Conservation (phyloP, 2,888 invertebrate species). For the Tipula unca region DNA sequence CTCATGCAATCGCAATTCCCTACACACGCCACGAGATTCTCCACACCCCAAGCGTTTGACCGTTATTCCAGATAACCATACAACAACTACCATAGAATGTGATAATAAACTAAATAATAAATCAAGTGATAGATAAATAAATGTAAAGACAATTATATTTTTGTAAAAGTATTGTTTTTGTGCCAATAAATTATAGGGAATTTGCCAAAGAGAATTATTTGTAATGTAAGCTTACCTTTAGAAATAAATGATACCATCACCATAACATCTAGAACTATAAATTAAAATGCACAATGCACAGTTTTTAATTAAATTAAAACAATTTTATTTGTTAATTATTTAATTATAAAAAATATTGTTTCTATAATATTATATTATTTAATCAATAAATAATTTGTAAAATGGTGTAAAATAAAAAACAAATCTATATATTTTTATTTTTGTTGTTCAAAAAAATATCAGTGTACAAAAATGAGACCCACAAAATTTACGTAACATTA, state of each 20-base stretch:
- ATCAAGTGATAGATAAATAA: background rate
- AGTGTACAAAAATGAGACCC: background rate
- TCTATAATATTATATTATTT: background rate
- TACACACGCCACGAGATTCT: constrained; percentile 23
- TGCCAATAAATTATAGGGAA: background rate
- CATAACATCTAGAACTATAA: no score
- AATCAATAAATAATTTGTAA: background rate
- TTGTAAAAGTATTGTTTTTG: background rate
- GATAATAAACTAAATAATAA: background rate
- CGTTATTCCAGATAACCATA: constrained; percentile 24
- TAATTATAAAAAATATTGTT: background rate
- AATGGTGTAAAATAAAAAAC: background rate
- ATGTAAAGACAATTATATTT: background rate
- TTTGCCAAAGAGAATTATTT: background rate
- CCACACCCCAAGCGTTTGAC: constrained; percentile 22
- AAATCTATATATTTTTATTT: background rate
- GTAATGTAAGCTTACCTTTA: background rate
- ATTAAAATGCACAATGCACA: background rate
- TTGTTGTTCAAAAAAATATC: background rate
- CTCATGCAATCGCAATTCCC: constrained; percentile 24
- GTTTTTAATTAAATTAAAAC: background rate
- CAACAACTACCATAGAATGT: background rate
- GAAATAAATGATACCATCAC: no score
- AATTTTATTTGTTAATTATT: background rate
- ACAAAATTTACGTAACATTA: background rate